Percentiles rank a stretch among this genome's conserved stretches.
Conservation (phyloP, 2,797 vertebrate species). For the Enteromius trimaculatus region DNA sequence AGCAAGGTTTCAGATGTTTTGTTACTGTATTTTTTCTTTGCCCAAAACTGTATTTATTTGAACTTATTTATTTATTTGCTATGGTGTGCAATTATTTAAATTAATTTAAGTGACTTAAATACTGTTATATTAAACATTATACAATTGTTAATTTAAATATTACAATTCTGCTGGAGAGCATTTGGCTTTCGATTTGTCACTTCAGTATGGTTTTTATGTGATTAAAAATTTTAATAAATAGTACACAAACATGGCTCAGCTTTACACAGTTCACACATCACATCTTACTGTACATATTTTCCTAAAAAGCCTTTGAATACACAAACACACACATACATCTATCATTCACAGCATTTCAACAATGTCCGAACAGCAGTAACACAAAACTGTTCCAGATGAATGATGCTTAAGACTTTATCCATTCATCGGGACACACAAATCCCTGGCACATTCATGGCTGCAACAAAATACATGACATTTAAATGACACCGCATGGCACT, state of each 20-base stretch:
- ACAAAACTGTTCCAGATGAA: constrained; percentile 37
- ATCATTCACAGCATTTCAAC: constrained; percentile 39
- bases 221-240: constrained; percentile 46
- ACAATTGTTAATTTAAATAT: not conserved
- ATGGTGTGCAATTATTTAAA: constrained; percentile 21
- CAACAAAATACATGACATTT: constrained; percentile 39
- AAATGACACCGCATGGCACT: constrained; percentile 23
- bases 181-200: not conserved
- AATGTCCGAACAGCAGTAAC: constrained; percentile 22
- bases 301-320: constrained; percentile 28
- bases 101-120: not conserved
- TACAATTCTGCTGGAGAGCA: not conserved
- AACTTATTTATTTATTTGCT: constrained; percentile 52
- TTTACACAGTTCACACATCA: constrained; percentile 11
- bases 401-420: constrained; percentile 33
- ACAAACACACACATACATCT: constrained; percentile 15
- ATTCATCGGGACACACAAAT: constrained; percentile 25
- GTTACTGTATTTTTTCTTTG: constrained; percentile 21
- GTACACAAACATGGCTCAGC: constrained; percentile 21
- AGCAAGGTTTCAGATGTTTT: not conserved
- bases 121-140: not conserved
- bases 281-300: not conserved
- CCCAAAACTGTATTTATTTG: constrained; percentile 15
- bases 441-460: constrained; percentile 31
- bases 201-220: constrained; percentile 10